Base-by-base conservation (phyloP, 2,797 vertebrate species). In the Hirundo rustica region DNA sequence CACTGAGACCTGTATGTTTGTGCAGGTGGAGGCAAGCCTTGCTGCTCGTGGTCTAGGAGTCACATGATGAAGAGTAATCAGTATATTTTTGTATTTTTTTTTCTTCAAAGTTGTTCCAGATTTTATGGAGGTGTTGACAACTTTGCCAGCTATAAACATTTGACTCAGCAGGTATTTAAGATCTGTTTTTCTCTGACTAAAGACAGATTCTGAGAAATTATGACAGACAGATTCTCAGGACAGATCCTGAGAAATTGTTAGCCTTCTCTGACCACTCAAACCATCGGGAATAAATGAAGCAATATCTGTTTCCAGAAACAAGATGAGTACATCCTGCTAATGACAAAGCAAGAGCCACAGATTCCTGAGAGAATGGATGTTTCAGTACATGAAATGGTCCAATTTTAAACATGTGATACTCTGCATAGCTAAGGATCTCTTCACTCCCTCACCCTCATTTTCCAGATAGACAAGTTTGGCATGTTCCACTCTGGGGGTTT, bases 401-500 rank as follows among this genome's bases (percentile, higher is more conserved):
- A 9, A 25, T 86, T 93, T 85, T 81, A 90, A 92, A 68, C 61
- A 22, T 23, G 60, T 95, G 60, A 57, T 50, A 14, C 29, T 19
- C 83, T 71, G 29, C 71, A 68, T 30, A 85, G 42, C 75, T 86
- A 89, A 54, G 54, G 64, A 75, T 81, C 38, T 88, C 51, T 81
- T 94, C 62, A 51, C 20, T 77, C 60, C 30, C 25, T 34, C 40
- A 17, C 44, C 9, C 36, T 45, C 10, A 16, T 73, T 78, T 80
- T 83, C 76, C 58, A 94, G 64, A 67, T 71, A 89, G 92, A 80
- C 75, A 90, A 45, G 77, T 67, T 61, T 93, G 83, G 79, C 61
- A 78, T 60, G 27, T 70, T 91, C 92, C 83, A 80, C 81, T 62
- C 86, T 62, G 47, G 57, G 55, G 92, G 70, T 85, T 93, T 97